These are phyloP conservation scores for Yponomeuta plumbellus DNA, from an alignment of 2,888 invertebrate species.

Conservation along the genomic window DNA sequence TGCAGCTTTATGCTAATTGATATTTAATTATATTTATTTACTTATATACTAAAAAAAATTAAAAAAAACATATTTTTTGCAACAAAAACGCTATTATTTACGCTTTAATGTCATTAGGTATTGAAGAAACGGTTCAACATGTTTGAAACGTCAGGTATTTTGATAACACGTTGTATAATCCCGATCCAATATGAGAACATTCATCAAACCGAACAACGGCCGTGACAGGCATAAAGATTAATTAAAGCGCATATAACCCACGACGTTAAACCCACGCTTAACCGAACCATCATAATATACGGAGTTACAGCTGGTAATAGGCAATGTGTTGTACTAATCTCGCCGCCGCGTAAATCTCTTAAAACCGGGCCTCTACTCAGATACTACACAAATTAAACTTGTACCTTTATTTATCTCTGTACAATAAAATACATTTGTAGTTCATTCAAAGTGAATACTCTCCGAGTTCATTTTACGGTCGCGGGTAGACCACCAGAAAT, in stretches of 20 bases:
- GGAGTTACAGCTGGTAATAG: not conserved
- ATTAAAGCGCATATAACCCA: constrained; percentile 1
- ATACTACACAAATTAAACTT: not conserved
- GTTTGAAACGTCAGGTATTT: too few species aligned
- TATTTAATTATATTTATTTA: too few species aligned
- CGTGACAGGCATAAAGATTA: not conserved
- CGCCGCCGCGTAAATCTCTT: not conserved
- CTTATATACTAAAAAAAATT: too few species aligned
- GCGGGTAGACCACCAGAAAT: not conserved
- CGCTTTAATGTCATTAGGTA: too few species aligned
- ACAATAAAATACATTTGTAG: too few species aligned
- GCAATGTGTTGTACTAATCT: not conserved
- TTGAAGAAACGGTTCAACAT: too few species aligned
- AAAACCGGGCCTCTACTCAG: not conserved
- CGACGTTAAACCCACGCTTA: not conserved
- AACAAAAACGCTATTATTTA: too few species aligned
- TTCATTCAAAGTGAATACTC: not conserved
- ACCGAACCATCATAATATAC: not conserved
- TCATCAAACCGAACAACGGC: not conserved
- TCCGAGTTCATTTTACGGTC: not conserved
- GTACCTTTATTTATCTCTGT: too few species aligned
- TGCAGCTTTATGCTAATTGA: too few species aligned
- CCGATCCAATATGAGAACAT: not conserved
- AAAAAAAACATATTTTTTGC: too few species aligned
- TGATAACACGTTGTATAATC: not conserved